Percentiles rank a stretch among this genome's conserved stretches.
Evolutionary conservation across 2,113 vertebrate species (phyloP).

Genomic region (Erpornis zantholeuca): DNA sequence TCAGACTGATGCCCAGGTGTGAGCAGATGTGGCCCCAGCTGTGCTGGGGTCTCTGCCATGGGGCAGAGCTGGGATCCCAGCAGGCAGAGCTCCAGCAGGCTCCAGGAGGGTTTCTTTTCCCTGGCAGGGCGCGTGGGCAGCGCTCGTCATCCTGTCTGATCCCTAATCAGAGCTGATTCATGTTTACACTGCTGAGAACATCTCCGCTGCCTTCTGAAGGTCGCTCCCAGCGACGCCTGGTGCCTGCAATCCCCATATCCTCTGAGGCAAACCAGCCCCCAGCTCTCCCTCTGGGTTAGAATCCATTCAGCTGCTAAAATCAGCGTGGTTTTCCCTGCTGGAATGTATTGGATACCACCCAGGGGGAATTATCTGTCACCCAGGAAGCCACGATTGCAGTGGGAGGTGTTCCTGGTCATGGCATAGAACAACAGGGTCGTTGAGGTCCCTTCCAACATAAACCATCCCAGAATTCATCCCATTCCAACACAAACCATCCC

Average conservation of each 20-base stretch:
- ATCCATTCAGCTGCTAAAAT: not conserved
- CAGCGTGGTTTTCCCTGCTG: not conserved
- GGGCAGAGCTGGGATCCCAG: not conserved
- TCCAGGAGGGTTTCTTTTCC: not conserved
- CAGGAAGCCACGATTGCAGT: not conserved
- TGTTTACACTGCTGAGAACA: not conserved
- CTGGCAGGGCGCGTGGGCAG: constrained; percentile 9
- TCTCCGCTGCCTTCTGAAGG: constrained; percentile 23
- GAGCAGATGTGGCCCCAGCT: not conserved
- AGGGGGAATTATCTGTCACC: not conserved
- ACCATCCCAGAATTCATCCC: no score
- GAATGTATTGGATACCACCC: not conserved
- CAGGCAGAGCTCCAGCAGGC: not conserved
- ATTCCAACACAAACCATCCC: no score
- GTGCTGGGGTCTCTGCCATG: not conserved
- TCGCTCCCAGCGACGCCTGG: not conserved
- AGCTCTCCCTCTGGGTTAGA: not conserved
- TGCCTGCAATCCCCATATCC: not conserved
- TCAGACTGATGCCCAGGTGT: no score
- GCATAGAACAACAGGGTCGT: not conserved
- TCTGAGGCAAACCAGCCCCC: not conserved
- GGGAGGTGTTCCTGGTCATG: not conserved
- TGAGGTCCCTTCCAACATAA: not conserved
- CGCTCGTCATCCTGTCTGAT: not conserved
- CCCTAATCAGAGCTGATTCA: constrained; percentile 36